Evolutionary conservation across 2,797 vertebrate genomes (phyloP), one percentile per base, ranked within the genome.

Genomic region (Graptemys geographica): DNA sequence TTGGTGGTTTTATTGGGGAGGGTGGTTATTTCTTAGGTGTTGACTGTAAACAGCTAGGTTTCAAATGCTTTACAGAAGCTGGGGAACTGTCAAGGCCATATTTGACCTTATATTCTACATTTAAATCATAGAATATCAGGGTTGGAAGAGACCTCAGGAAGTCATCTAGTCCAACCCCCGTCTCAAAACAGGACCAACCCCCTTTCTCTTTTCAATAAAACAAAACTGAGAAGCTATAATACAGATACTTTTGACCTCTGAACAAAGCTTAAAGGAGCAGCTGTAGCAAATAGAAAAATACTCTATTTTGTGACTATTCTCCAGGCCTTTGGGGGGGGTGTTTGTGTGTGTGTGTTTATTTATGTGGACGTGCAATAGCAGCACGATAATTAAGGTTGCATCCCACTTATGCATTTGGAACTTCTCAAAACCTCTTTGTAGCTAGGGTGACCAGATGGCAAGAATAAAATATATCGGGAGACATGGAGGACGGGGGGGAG

Each of bases 381-480:
- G 5, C 11, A 0, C 0, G 3, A 25, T 65, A 55, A 51, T 74
- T 6, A 0, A 1, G 21, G n/a, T 0, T 0, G 19, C 0, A 0
- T 41, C 69, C 44, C 65, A 55, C 52, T 79, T 15, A 25, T 56
- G 41, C 28, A 21, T 28, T 13, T 1, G 3, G 0, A 0, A 41
- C 10, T 74, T 92, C 56, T 90, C 69, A 92, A n/a, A 41, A 78
- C 27, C 7, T 78, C 44, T 69, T 15, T 55, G 21, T 55, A 55
- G 53, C 53, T 23, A 55, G 53, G 21, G 53, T 55, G 21, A 25
- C 23, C 55, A 55, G 55, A 23, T 55, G 55, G 55, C 55, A 55
- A 25, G 21, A 55, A 55, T 25, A 55, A 55, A 55, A 55, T 55
- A 55, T 55, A 55, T 55, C 23, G 23, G 55, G 55, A 55, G 9